Conservation (phyloP, 2,888 invertebrate species). For the Timema cristinae region DNA sequence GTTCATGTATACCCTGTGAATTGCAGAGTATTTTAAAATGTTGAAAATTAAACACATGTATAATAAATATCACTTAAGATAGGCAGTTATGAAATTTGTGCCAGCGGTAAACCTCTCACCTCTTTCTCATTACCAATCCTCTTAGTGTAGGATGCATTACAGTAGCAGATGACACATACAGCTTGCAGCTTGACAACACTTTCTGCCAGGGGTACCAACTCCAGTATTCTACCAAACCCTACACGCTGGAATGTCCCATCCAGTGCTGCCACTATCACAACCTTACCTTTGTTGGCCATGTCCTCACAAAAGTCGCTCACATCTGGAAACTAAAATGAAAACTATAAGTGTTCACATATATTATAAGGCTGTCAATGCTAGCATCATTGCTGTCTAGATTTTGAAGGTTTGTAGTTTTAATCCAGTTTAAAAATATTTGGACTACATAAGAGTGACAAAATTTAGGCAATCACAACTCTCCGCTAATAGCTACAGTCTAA, state of each 20-base stretch:
- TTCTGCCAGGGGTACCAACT: conserved; percentile 51
- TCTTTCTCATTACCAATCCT: conserved; percentile 46
- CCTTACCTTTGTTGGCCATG: conserved; percentile 53
- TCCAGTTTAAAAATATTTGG: no score
- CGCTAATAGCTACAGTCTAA: no score
- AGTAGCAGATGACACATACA: conserved; percentile 52
- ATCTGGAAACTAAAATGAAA: conserved; percentile 47
- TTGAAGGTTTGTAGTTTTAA: no score
- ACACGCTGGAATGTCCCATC: conserved; percentile 54
- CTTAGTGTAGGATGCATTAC: conserved; percentile 51
- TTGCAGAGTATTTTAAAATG: no score
- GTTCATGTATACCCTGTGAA: no score
- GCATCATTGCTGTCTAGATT: no score
- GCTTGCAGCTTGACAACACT: conserved; percentile 51
- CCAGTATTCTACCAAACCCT: conserved; percentile 46
- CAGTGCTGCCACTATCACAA: conserved; percentile 55
- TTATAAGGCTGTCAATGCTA: no score
- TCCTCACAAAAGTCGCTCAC: conserved; percentile 48
- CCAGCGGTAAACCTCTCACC: conserved; percentile 36
- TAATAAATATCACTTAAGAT: conserved; percentile 4
- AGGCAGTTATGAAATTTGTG: neutral
- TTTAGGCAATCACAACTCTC: no score
- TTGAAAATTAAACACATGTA: no score
- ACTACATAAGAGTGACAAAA: no score
- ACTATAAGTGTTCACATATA: neutral